phyloP scores from a whole-genome alignment of 2,113 vertebrate genomes.

The Ictidomys tridecemlineatus region DNA sequence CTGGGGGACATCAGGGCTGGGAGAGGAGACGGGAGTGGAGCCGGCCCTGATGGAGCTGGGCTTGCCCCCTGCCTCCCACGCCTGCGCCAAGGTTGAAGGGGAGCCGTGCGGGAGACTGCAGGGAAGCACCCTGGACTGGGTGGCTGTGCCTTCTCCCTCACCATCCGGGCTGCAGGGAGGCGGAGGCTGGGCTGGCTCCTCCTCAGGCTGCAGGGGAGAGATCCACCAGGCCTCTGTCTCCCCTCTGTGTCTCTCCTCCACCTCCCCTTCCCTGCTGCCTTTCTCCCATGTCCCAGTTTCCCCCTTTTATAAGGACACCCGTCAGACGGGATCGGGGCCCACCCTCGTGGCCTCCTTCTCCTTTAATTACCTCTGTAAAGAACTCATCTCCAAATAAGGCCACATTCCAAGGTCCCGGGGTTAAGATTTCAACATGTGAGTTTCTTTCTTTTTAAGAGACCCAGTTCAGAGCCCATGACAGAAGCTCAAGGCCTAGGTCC shows the following conservation, averaged over 20 bases:
- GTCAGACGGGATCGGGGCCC: neutral
- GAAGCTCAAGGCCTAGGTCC: neutral
- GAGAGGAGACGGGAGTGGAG: neutral
- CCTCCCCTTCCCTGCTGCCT: neutral
- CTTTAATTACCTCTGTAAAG: neutral
- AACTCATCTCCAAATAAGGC: neutral
- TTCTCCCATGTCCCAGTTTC: neutral
- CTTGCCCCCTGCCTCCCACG: too few species aligned
- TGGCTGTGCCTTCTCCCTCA: neutral
- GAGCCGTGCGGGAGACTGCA: neutral
- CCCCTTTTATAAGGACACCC: neutral
- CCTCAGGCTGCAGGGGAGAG: neutral
- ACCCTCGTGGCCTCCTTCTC: neutral
- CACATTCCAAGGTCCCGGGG: neutral
- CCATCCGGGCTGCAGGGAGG: accelerated
- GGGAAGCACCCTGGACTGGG: neutral
- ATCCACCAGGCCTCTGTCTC: neutral
- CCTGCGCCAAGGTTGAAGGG: neutral
- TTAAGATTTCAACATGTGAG: neutral
- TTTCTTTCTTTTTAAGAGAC: neutral
- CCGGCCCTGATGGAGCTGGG: neutral
- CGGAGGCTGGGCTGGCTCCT: neutral
- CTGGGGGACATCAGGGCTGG: neutral
- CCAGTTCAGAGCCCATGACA: neutral
- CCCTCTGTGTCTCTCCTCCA: neutral